Evolutionary conservation across 1,140 invertebrate genomes (phyloP).

Genomic region (Brachionus sp.): DNA sequence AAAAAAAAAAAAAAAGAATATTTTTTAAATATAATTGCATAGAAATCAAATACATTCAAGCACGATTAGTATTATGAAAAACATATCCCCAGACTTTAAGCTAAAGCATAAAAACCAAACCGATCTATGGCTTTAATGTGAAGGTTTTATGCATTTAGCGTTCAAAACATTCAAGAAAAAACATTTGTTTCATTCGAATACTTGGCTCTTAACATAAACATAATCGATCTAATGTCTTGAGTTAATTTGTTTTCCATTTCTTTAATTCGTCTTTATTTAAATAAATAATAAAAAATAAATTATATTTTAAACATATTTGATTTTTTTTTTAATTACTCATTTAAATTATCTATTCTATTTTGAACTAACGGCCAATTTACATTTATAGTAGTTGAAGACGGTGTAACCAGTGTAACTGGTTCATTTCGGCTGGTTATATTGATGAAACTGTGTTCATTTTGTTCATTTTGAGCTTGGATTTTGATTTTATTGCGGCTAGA

Average conservation of each 20-base stretch:
- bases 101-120: not conserved
- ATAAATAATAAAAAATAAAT: not conserved
- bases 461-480: not conserved
- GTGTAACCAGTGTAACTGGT: not conserved
- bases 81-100: conserved; percentile 5
- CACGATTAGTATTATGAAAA: conserved; percentile 16
- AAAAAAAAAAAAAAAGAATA: not conserved
- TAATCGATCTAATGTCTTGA: conserved; percentile 42
- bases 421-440: not conserved
- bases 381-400: not conserved
- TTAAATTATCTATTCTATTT: conserved; percentile 30
- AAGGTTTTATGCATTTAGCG: not conserved
- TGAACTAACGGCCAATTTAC: conserved; percentile 40
- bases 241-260: conserved; percentile 44
- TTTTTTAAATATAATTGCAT: conserved; percentile 17
- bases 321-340: conserved; percentile 14
- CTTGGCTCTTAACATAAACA: conserved; percentile 43
- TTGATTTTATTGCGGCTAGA: not conserved
- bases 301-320: not conserved
- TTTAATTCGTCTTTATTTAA: conserved; percentile 27
- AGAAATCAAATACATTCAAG: conserved; percentile 1
- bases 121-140: conserved; percentile 7
- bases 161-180: conserved; percentile 38
- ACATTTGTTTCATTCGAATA: conserved; percentile 43
- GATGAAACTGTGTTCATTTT: not conserved